These are phyloP conservation scores for Tetheella fluctuosa DNA, from an alignment of 2,888 invertebrate species.

Conservation along the genomic window DNA sequence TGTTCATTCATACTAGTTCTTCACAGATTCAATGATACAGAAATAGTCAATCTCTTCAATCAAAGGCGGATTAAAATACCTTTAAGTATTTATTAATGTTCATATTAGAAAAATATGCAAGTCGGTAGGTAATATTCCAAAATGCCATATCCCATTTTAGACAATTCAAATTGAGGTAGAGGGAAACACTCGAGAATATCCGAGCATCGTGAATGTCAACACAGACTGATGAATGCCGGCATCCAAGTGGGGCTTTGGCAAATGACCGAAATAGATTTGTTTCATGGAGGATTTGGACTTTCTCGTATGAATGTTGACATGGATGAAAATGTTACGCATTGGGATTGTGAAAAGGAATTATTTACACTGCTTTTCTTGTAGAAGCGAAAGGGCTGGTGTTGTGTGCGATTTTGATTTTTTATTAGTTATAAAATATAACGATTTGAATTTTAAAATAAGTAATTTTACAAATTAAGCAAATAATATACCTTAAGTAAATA, in stretches of 20 bases:
- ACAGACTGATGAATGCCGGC: conserved; percentile 1
- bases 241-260: not conserved
- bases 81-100: not conserved
- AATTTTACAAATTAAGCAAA: no score
- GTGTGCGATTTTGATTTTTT: no score
- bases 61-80: no score
- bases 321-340: not conserved
- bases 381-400: no score
- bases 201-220: not conserved
- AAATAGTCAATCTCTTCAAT: not conserved
- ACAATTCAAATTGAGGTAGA: not conserved
- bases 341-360: no score
- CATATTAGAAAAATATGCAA: no score
- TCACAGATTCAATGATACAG: not conserved
- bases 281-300: not conserved
- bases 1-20: not conserved
- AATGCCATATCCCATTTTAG: no score
- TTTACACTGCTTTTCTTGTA: no score
- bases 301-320: not conserved
- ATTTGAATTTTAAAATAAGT: no score
- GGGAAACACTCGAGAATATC: not conserved
- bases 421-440: no score
- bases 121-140: no score
- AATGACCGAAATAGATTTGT: conserved; percentile 1
- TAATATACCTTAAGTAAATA: no score